phyloP scores from a whole-genome alignment of 2,797 vertebrate genomes.

The Gadopsis marmoratus region DNA sequence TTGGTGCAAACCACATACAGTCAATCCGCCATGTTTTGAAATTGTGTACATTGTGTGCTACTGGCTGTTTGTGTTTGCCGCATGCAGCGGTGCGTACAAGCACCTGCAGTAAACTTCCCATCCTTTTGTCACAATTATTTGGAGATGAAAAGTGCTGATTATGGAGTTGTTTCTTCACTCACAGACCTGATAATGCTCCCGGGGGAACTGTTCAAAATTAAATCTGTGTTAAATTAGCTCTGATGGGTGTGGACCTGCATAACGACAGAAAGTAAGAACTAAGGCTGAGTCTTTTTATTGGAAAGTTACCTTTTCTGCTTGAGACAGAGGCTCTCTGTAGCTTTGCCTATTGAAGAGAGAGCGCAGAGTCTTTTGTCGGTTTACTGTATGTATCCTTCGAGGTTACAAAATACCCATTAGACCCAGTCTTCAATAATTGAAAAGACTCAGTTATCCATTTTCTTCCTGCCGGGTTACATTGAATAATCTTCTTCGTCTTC shows the following conservation, averaged over 20 bases:
- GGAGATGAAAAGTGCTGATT: slow-evolving; percentile 22
- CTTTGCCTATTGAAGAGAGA: neutral
- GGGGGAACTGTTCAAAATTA: neutral
- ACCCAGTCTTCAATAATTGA: neutral
- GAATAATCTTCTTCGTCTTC: neutral
- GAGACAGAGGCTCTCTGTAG: neutral
- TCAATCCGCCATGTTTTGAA: slow-evolving; percentile 35
- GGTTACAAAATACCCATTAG: neutral
- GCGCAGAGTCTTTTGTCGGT: neutral
- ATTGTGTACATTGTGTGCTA: slow-evolving; percentile 6
- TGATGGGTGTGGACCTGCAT: neutral
- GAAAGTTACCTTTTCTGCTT: slow-evolving; percentile 3
- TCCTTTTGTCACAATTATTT: slow-evolving; percentile 13
- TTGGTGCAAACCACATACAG: slow-evolving; percentile 60
- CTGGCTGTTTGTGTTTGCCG: slow-evolving; percentile 27
- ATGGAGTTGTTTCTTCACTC: slow-evolving; percentile 10
- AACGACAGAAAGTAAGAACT: slow-evolving; percentile 1
- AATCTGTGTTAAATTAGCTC: slow-evolving; percentile 8
- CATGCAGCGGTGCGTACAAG: neutral
- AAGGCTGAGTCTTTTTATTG: slow-evolving; percentile 4
- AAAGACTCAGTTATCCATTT: neutral
- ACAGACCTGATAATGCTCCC: slow-evolving; percentile 6
- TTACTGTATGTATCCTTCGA: neutral
- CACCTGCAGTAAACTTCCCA: neutral
- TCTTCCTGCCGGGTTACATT: neutral